Percentiles rank a stretch among this genome's conserved stretches.
Conservation (phyloP, 2,888 invertebrate species). For the Watsonalla cultraria region DNA sequence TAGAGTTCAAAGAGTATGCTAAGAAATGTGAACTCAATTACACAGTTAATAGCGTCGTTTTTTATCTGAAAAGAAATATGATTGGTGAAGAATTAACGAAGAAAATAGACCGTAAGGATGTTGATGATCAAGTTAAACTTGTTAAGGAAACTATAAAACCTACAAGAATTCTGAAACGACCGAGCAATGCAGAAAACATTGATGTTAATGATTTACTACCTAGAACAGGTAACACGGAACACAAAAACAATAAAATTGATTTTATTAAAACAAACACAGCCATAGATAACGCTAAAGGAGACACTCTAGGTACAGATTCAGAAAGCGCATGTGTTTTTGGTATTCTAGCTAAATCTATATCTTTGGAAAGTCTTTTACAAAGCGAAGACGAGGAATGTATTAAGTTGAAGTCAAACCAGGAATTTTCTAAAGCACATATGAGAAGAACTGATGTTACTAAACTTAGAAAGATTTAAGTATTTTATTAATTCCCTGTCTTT, state of each 20-base stretch:
- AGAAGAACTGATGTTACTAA: background rate
- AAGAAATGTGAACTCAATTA: slow-evolving; percentile 28
- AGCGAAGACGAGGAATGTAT: background rate
- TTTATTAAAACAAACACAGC: background rate
- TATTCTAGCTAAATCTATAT: background rate
- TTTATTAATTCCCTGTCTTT: no score
- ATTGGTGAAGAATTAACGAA: slow-evolving; percentile 34
- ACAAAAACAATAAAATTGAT: no score
- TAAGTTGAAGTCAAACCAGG: background rate
- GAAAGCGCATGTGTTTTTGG: slow-evolving; percentile 1
- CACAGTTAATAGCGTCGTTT: slow-evolving; percentile 35
- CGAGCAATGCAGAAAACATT: background rate
- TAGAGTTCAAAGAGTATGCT: slow-evolving; percentile 37
- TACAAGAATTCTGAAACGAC: slow-evolving; percentile 4
- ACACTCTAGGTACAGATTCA: background rate
- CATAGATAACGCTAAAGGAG: background rate
- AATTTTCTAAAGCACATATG: background rate
- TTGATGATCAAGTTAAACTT: background rate
- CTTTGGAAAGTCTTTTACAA: background rate
- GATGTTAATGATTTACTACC: background rate
- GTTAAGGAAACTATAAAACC: background rate
- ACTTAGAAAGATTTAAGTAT: background rate
- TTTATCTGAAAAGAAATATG: slow-evolving; percentile 40
- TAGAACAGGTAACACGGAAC: background rate
- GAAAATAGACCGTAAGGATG: background rate